Evolutionary conservation across 1,140 invertebrate species (phyloP).

Genomic region (Drosophila tropicalis): DNA sequence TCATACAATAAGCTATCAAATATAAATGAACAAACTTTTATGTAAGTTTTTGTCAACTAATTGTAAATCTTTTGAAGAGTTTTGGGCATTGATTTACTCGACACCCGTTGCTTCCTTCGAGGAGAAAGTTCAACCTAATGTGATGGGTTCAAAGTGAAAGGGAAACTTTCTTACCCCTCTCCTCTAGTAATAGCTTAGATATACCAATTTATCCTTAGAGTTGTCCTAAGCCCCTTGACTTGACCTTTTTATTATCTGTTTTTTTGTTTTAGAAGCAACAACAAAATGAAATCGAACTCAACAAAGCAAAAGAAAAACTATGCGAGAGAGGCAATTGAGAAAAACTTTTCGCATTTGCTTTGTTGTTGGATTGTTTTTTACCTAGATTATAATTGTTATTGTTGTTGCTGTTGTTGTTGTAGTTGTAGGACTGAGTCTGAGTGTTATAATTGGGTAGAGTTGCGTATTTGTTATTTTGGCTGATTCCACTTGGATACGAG

Average conservation of each 20-base stretch:
- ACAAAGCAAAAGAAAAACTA: conserved; percentile 38
- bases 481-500: conserved; percentile 64
- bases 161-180: no score
- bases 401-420: conserved; percentile 45
- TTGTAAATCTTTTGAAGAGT: no score
- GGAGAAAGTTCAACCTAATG: no score
- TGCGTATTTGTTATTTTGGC: conserved; percentile 34
- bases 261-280: conserved; percentile 48
- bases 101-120: no score
- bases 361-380: conserved; percentile 43
- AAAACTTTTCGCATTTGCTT: conserved; percentile 29
- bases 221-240: conserved; percentile 7
- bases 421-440: conserved; percentile 61
- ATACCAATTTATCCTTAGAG: not conserved
- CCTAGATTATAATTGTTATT: conserved; percentile 72
- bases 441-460: conserved; percentile 62
- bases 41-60: no score
- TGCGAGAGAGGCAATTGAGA: conserved; percentile 31
- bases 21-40: no score
- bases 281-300: conserved; percentile 34
- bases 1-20: no score
- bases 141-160: no score
- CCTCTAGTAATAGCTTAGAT: not conserved
- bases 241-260: not conserved
- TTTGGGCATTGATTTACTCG: no score